Conservation (phyloP, 2,113 vertebrate genomes). For the Hyperopisus bebe region DNA sequence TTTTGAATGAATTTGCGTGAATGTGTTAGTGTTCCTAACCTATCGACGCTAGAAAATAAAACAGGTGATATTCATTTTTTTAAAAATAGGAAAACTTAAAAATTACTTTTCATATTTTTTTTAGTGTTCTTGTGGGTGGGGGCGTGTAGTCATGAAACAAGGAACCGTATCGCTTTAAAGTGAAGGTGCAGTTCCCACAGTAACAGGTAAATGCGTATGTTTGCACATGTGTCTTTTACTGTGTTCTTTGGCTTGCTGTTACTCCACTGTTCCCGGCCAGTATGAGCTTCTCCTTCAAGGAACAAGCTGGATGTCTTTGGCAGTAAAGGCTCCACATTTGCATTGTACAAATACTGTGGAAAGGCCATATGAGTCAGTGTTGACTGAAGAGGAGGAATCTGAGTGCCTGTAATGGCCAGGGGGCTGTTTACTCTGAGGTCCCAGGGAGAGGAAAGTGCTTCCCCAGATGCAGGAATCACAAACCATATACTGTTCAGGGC, state of each 20-base stretch:
- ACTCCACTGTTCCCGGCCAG: neutral
- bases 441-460: neutral
- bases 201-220: neutral
- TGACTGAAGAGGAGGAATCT: conserved; percentile 5
- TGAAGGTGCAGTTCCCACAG: neutral
- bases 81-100: neutral
- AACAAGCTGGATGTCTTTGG: neutral
- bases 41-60: neutral
- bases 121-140: neutral
- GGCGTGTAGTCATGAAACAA: neutral
- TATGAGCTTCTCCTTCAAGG: neutral
- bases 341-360: conserved; percentile 14
- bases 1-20: neutral
- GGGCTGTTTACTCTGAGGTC: neutral
- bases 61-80: neutral
- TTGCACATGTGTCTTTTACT: neutral
- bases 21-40: neutral
- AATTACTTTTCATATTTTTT: neutral
- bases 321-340: conserved; percentile 1
- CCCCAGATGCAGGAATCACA: conserved; percentile 13
- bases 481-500: neutral
- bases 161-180: neutral
- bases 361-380: conserved; percentile 3
- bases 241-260: neutral
- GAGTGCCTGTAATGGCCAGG: neutral